Conservation (phyloP, 2,113 vertebrate genomes). For the Festucalex cinctus region DNA sequence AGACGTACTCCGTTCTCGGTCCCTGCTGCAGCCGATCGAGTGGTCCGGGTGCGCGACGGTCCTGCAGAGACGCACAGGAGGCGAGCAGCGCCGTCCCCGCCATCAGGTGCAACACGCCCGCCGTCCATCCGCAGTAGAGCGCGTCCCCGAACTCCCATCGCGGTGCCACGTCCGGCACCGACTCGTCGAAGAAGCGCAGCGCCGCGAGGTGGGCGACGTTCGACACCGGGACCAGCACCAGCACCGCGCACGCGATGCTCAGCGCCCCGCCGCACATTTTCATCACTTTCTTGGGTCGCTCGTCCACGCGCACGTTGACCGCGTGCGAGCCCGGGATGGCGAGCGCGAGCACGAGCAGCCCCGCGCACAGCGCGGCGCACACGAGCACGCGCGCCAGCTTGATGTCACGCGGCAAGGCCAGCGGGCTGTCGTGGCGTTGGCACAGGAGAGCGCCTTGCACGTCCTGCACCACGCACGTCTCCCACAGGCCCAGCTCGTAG, state of each 20-base stretch:
- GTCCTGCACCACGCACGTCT: constrained; percentile 72
- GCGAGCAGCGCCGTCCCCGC: constrained; percentile 67
- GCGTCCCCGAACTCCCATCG: constrained; percentile 73
- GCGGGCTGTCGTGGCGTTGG: constrained; percentile 58
- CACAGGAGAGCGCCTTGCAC: constrained; percentile 55
- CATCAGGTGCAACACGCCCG: constrained; percentile 61
- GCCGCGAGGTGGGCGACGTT: constrained; percentile 60
- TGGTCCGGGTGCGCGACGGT: constrained; percentile 11
- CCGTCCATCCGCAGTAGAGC: constrained; percentile 73
- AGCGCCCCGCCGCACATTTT: constrained; percentile 52
- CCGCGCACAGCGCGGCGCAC: constrained; percentile 48
- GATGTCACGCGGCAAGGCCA: constrained; percentile 60
- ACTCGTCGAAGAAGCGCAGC: constrained; percentile 62
- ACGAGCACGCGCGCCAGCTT: constrained; percentile 65
- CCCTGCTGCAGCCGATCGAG: neutral
- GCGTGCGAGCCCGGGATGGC: constrained; percentile 59
- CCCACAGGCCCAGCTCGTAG: constrained; percentile 76
- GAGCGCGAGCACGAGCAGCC: constrained; percentile 61
- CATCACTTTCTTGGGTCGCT: constrained; percentile 55
- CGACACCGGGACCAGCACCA: constrained; percentile 68
- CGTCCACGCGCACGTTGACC: constrained; percentile 59
- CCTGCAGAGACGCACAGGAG: constrained; percentile 53
- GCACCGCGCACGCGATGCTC: constrained; percentile 55
- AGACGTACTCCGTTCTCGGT: constrained; percentile 3
- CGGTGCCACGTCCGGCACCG: constrained; percentile 58